Base-by-base conservation (phyloP, 2,797 vertebrate genomes). In the Buceros bicornis region DNA sequence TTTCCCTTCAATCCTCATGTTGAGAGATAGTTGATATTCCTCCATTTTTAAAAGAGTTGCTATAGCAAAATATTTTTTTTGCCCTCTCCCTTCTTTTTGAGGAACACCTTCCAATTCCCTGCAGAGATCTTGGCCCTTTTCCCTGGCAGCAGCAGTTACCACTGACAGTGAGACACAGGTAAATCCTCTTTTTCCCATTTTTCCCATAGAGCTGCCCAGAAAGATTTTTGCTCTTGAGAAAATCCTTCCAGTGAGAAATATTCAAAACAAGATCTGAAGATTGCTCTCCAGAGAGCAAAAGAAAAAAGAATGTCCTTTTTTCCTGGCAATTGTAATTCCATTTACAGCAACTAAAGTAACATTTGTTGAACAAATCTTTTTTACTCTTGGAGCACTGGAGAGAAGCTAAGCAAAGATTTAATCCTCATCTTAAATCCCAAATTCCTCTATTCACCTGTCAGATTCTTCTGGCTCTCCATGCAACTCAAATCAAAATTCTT, bases 331-430 rank as follows among this genome's bases (percentile, higher is more conserved):
- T 54, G 13, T 54, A 88, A 94, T 78, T 91, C 47, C 42, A 86
- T 86, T 90, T 90, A 74, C 65, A 78, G 69, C 45, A 92, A 90
- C 74, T 91, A 69, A 88, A 72, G 26, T 48, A 58, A 82, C 6
- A 19, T 54, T 69, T 8, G 1, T 78, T 42, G 25, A 89, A 66
- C 6, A 31, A 31, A 47, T 80, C 10, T 18, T 70, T 50, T 90
- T 85, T 62, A 71, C 29, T 35, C 45, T 78, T 81, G 28, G 35
- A 76, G 16, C 28, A 92, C 64, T 64, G 5, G 15, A 84, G 13
- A 5, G 10, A 66, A 71, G 31, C 31, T 73, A 73, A 70, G 12
- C 3, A 11, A 70, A 79, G 12, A 13, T n/a, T 73, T 37, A 79
- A 72, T n/a, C 33, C 13, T 91, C 50, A 87, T 33, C 26, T 16